phyloP scores from a whole-genome alignment of 2,113 vertebrate species.

The Gasterosteus aculeatus region DNA sequence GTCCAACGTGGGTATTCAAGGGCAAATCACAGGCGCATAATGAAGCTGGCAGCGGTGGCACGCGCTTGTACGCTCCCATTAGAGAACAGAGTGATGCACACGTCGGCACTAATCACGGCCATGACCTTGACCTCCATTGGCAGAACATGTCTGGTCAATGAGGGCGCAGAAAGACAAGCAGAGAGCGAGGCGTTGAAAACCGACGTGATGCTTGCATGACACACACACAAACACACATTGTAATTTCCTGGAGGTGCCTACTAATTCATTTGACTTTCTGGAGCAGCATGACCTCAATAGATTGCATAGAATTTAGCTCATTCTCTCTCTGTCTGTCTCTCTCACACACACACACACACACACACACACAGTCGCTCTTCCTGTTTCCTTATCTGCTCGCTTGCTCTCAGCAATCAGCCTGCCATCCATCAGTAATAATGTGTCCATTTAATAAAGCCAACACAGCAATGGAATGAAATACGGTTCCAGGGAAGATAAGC shows the following conservation, averaged over 20 bases:
- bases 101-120: conserved; percentile 62
- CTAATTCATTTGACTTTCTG: conserved; percentile 74
- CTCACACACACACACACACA: conserved; percentile 16
- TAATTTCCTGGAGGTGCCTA: conserved; percentile 67
- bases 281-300: conserved; percentile 64
- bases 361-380: conserved; percentile 25
- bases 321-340: conserved; percentile 6
- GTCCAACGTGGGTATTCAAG: conserved; percentile 34
- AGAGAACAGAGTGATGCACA: conserved; percentile 49
- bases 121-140: conserved; percentile 72
- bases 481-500: conserved; percentile 65
- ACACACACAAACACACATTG: conserved; percentile 8
- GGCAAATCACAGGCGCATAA: conserved; percentile 45
- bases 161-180: conserved; percentile 51
- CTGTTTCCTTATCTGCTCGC: conserved; percentile 62
- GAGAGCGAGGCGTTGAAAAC: conserved; percentile 43
- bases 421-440: conserved; percentile 68
- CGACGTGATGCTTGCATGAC: conserved; percentile 45
- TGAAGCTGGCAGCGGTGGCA: conserved; percentile 41
- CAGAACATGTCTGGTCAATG: conserved; percentile 67
- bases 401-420: conserved; percentile 60
- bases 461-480: conserved; percentile 59
- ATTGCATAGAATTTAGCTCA: conserved; percentile 39
- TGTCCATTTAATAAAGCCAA: conserved; percentile 74
- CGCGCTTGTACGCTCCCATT: conserved; percentile 46